phyloP scores from a whole-genome alignment of 1,140 invertebrate genomes.

The Phthorimaea operculella region DNA sequence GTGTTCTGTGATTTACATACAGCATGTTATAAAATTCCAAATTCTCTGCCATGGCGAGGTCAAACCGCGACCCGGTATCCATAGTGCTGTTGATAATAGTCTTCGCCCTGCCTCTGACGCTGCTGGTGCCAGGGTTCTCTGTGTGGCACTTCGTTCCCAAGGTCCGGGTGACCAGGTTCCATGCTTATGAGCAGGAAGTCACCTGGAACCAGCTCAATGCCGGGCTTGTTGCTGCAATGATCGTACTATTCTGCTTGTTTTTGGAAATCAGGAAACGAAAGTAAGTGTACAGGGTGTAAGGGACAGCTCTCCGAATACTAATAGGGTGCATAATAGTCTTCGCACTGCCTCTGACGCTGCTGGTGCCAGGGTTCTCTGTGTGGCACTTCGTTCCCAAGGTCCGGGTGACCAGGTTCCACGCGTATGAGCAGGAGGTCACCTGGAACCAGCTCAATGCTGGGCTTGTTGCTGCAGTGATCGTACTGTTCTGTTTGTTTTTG shows the following conservation, averaged over 20 bases:
- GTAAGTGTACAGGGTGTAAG: constrained; percentile 31
- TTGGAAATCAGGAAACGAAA: constrained; percentile 50
- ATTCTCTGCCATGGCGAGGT: too few species aligned
- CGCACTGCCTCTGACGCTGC: constrained; percentile 39
- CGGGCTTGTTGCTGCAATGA: constrained; percentile 23
- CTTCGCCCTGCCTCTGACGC: constrained; percentile 43
- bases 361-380: constrained; percentile 45
- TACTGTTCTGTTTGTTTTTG: constrained; percentile 48
- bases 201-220: constrained; percentile 43
- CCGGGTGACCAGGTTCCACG: constrained; percentile 37
- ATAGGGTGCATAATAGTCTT: constrained; percentile 38
- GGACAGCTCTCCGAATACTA: too few species aligned
- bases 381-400: constrained; percentile 48
- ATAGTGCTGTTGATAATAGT: constrained; percentile 31
- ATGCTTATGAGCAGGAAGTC: constrained; percentile 33
- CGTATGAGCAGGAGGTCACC: constrained; percentile 32
- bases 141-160: constrained; percentile 49
- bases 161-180: constrained; percentile 37
- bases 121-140: constrained; percentile 44
- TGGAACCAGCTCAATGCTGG: constrained; percentile 41
- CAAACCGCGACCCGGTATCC: constrained; percentile 32
- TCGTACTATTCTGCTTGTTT: constrained; percentile 43
- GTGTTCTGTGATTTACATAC: too few species aligned
- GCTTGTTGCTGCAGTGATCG: constrained; percentile 23
- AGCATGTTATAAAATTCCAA: too few species aligned